Conservation (phyloP, 2,113 vertebrate species). For the Zosterops pallidus region DNA sequence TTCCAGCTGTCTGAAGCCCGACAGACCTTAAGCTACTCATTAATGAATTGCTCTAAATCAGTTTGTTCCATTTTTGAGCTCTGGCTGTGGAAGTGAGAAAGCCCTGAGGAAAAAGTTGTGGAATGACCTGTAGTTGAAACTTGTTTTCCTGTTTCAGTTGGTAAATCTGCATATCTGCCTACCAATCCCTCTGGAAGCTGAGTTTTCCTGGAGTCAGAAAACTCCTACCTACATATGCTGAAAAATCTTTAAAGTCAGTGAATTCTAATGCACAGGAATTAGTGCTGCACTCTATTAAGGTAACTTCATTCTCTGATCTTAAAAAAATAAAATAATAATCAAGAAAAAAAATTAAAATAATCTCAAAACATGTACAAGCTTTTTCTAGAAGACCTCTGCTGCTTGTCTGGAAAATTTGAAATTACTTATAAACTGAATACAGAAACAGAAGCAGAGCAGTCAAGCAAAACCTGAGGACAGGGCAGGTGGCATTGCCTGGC, state of each 20-base stretch:
- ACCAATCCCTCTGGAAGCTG: neutral
- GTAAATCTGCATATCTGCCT: neutral
- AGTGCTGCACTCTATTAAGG: neutral
- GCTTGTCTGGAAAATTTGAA: neutral
- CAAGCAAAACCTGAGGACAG: neutral
- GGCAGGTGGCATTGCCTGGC: neutral
- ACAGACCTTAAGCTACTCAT: neutral
- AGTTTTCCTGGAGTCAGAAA: neutral
- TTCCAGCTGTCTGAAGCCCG: neutral
- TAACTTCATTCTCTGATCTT: neutral
- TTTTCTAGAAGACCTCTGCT: neutral
- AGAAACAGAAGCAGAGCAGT: neutral
- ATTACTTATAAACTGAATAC: neutral
- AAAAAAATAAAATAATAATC: neutral
- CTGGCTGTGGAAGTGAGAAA: neutral
- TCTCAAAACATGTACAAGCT: neutral
- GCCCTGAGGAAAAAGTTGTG: neutral
- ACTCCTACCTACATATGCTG: neutral
- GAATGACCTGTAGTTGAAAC: neutral
- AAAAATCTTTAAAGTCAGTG: neutral
- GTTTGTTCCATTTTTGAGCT: slow-evolving; percentile 21
- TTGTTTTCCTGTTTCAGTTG: neutral
- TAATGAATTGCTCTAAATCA: neutral
- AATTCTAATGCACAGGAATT: neutral
- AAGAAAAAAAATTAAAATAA: neutral